Evolutionary conservation across 2,797 vertebrate genomes (phyloP), one percentile per base, ranked within the genome.

Genomic region (Pipistrellus pygmaeus): DNA sequence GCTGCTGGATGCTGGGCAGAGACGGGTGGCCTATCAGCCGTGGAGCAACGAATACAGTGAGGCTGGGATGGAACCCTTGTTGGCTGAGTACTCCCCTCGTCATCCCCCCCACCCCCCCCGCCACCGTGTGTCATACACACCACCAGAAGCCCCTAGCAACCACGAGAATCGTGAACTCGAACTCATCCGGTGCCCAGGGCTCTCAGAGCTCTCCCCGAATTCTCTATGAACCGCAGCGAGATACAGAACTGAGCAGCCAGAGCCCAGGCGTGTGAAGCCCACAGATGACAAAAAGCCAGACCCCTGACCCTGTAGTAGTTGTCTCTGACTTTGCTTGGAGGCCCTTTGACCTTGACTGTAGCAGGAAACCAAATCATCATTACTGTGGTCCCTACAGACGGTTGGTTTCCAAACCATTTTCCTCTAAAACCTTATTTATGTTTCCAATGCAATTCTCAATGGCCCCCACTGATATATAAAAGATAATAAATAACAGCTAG

Each of bases 401-500:
- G 0, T 2, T 62, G 57, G 32, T 62, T 84, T 93, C 81, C 76
- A 87, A 80, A 87, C n/a, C 14, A 12, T 69, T n/a, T 55, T 38
- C 72, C 41, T 87, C 68, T 41, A 72, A 68, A 25, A 68, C 32
- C 25, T 71, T 46, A 30, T 35, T 84, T 80, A 69, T 27, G 57
- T 90, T 90, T 71, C 41, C 38, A 77, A 82, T 18, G 13, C 46
- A 96, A 73, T 88, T 48, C 82, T 38, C 82, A 82, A 75, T 8
- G 5, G 12, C 12, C 55, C 17, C 41, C 25, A 32, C 25, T 1
- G 4, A 75, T 13, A 55, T 0, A 73, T 20, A 87, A 86, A 88
- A 82, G 55, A 75, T 30, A 69, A 44, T 21, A 81, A 69, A 44
- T 25, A 76, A 92, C 23, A 75, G 53, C 46, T 14, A 30, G 15